Conservation (phyloP, 2,113 vertebrate genomes). For the zebrafish (Danio rerio) region DNA sequence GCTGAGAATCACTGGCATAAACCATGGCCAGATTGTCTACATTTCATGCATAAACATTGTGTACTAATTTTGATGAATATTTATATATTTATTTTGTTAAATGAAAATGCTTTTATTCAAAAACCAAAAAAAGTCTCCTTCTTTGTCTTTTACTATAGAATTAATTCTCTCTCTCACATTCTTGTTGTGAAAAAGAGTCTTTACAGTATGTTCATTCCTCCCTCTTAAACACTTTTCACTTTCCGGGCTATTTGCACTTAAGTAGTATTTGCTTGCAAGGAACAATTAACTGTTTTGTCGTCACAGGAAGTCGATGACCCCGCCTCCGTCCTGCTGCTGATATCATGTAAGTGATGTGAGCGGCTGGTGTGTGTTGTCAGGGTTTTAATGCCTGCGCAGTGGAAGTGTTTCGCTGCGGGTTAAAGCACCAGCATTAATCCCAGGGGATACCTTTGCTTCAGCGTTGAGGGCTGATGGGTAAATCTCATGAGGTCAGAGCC, state of each 20-base stretch:
- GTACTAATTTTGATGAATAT: constrained; percentile 33
- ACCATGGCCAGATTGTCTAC: background rate
- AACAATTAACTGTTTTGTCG: constrained; percentile 6
- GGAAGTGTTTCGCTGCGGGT: constrained; percentile 8
- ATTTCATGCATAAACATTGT: background rate
- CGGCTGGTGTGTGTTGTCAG: constrained; percentile 20
- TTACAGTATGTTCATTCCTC: background rate
- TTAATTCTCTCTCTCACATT: background rate
- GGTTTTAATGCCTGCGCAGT: constrained; percentile 8
- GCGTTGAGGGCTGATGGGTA: constrained; percentile 45
- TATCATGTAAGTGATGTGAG: constrained; percentile 23
- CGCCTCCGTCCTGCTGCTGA: background rate
- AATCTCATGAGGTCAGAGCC: constrained; percentile 65
- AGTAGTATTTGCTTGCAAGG: background rate
- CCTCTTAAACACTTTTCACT: background rate
- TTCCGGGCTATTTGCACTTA: background rate
- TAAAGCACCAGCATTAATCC: constrained; percentile 50
- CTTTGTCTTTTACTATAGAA: background rate
- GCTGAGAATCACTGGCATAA: background rate
- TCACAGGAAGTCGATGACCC: constrained; percentile 19
- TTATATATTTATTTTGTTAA: constrained; percentile 58
- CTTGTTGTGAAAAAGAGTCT: background rate
- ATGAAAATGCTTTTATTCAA: constrained; percentile 48
- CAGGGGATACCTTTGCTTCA: constrained; percentile 49
- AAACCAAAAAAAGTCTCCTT: background rate